These are phyloP conservation scores for Blastomussa wellsi DNA, from an alignment of 92 coral and sea anemone genomes.

Conservation along the genomic window DNA sequence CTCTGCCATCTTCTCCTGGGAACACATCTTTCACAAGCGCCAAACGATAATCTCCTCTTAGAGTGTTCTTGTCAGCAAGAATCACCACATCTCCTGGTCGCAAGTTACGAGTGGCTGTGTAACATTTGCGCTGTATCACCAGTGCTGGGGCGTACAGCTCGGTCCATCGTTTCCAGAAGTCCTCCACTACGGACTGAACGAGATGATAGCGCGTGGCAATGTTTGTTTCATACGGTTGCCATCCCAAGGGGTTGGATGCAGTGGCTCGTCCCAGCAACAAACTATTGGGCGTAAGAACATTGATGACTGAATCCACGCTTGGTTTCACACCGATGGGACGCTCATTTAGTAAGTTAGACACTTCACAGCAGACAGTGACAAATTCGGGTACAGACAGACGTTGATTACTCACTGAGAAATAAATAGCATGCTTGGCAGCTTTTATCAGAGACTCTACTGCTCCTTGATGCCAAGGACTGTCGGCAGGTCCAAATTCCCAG, in stretches of 20 bases:
- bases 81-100: constrained; percentile 69
- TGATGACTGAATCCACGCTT: constrained; percentile 56
- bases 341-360: constrained; percentile 70
- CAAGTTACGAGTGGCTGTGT: constrained; percentile 51
- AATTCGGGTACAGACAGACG: constrained; percentile 69
- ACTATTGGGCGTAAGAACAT: constrained; percentile 73
- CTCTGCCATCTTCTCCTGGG: constrained; percentile 67
- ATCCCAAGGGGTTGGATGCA: constrained; percentile 63
- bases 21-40: constrained; percentile 62
- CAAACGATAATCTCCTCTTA: constrained; percentile 52
- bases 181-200: constrained; percentile 62
- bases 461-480: constrained; percentile 77
- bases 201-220: constrained; percentile 48
- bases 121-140: constrained; percentile 48
- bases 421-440: constrained; percentile 68
- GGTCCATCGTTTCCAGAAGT: constrained; percentile 70
- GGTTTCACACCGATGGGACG: constrained; percentile 65
- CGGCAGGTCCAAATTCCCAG: constrained; percentile 75
- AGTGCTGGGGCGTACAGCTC: constrained; percentile 70
- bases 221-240: constrained; percentile 56
- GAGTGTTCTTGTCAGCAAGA: constrained; percentile 63
- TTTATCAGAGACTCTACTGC: constrained; percentile 77
- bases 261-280: constrained; percentile 68
- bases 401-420: constrained; percentile 69
- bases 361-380: constrained; percentile 66